Conservation (phyloP, 1,140 invertebrate species). For the Ostrea denselamellosa region DNA sequence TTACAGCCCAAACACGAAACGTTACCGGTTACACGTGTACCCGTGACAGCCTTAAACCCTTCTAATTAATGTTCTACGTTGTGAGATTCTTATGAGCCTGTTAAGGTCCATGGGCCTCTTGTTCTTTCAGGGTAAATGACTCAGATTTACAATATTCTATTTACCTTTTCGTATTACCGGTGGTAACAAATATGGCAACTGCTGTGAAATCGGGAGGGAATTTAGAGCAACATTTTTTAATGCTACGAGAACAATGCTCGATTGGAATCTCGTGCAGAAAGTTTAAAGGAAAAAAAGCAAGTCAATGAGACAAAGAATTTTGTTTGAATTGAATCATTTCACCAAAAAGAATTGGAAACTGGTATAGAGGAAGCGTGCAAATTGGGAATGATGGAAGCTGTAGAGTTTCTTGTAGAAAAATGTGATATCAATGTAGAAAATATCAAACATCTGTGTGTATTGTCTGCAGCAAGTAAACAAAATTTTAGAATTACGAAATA, state of each 20-base stretch:
- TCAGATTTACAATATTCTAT: not conserved
- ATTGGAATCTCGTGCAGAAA: not conserved
- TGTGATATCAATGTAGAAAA: slow-evolving; percentile 1
- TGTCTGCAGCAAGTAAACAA: slow-evolving; percentile 4
- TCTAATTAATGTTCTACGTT: too few relatives aligned
- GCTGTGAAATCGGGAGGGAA: not conserved
- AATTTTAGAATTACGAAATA: slow-evolving; percentile 6
- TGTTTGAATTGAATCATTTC: slow-evolving; percentile 1
- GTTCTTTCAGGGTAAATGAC: too few relatives aligned
- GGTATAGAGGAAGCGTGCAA: not conserved
- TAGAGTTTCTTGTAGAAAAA: not conserved
- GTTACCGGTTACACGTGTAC: too few relatives aligned
- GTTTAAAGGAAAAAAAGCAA: not conserved
- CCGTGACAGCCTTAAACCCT: too few relatives aligned
- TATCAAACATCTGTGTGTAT: not conserved
- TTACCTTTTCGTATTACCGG: not conserved
- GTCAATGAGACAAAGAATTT: not conserved
- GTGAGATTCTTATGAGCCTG: too few relatives aligned
- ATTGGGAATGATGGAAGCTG: not conserved
- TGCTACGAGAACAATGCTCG: not conserved
- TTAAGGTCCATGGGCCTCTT: too few relatives aligned
- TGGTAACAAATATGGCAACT: not conserved
- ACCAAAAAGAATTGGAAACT: slow-evolving; percentile 19
- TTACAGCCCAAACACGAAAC: too few relatives aligned
- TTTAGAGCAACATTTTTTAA: not conserved